Evolutionary conservation across 2,888 invertebrate species (phyloP).

Genomic region (Scaptomyza reducta): DNA sequence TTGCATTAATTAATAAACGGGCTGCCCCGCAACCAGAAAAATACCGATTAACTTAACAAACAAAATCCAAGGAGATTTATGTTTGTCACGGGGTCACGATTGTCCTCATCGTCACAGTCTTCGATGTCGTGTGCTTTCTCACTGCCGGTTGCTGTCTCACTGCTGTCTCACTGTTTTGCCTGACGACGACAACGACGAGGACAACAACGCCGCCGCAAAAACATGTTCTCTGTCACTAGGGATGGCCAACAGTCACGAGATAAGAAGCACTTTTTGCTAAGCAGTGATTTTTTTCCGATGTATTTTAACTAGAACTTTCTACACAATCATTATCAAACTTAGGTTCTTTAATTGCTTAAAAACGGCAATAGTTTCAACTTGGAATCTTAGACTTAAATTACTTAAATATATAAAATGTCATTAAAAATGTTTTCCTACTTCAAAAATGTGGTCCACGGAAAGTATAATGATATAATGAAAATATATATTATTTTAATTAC

Average conservation of each 20-base stretch:
- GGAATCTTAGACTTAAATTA: too few species aligned
- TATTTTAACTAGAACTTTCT: too few species aligned
- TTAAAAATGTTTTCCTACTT: too few species aligned
- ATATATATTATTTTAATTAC: too few species aligned
- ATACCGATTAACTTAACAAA: constrained; percentile 31
- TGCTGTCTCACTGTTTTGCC: constrained; percentile 69
- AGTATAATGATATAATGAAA: too few species aligned
- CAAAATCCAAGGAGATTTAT: constrained; percentile 25
- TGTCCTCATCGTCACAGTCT: constrained; percentile 33
- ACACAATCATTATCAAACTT: neutral
- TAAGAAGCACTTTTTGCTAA: neutral
- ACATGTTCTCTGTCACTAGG: constrained; percentile 36
- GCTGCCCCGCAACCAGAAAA: constrained; percentile 27
- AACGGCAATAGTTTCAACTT: too few species aligned
- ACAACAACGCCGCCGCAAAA: constrained; percentile 29
- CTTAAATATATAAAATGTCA: too few species aligned
- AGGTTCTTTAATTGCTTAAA: too few species aligned
- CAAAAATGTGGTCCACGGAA: too few species aligned
- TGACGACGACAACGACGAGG: constrained; percentile 69
- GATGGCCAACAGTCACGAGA: constrained; percentile 40
- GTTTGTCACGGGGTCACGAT: constrained; percentile 28
- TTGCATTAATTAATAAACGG: constrained; percentile 48
- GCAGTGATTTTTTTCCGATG: neutral
- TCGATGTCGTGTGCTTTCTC: constrained; percentile 50
- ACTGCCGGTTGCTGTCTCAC: constrained; percentile 63